phyloP scores from a whole-genome alignment of 2,797 vertebrate genomes.

The Pangasius djambal region DNA sequence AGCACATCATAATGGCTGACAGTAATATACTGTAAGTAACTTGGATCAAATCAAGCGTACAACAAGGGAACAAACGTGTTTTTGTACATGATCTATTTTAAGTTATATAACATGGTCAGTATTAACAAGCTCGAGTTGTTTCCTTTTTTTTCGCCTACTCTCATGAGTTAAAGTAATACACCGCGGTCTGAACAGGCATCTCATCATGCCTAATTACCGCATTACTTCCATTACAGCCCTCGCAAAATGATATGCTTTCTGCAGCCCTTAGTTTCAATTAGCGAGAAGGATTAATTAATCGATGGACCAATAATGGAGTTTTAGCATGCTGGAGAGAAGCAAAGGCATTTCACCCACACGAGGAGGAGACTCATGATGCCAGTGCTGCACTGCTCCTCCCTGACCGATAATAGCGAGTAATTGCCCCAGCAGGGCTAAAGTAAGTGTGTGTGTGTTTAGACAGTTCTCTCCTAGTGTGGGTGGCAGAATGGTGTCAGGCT shows the following conservation, averaged over 20 bases:
- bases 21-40: not conserved
- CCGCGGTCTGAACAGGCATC: slow-evolving; percentile 20
- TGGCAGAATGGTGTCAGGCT: slow-evolving; percentile 60
- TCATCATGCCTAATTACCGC: slow-evolving; percentile 48
- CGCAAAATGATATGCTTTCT: slow-evolving; percentile 69
- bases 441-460: slow-evolving; percentile 25
- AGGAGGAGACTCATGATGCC: slow-evolving; percentile 33
- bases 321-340: slow-evolving; percentile 43
- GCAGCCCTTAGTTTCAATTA: slow-evolving; percentile 85
- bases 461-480: slow-evolving; percentile 56
- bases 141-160: not conserved
- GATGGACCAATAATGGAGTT: slow-evolving; percentile 83
- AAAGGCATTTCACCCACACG: slow-evolving; percentile 39
- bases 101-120: not conserved
- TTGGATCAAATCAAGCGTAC: not conserved
- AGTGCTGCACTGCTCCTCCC: slow-evolving; percentile 56
- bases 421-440: slow-evolving; percentile 52
- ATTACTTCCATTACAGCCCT: slow-evolving; percentile 77
- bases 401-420: slow-evolving; percentile 66
- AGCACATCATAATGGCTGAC: not conserved
- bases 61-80: not conserved
- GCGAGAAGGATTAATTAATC: slow-evolving; percentile 80
- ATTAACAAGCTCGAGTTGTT: not conserved
- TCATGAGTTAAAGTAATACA: slow-evolving; percentile 21
- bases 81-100: not conserved